A percentile compares a stretch with the other conserved stretches of the same genome.
These are phyloP conservation scores for Anabacerthia variegaticeps DNA, from an alignment of 2,797 vertebrate genomes.

Conservation along the genomic window DNA sequence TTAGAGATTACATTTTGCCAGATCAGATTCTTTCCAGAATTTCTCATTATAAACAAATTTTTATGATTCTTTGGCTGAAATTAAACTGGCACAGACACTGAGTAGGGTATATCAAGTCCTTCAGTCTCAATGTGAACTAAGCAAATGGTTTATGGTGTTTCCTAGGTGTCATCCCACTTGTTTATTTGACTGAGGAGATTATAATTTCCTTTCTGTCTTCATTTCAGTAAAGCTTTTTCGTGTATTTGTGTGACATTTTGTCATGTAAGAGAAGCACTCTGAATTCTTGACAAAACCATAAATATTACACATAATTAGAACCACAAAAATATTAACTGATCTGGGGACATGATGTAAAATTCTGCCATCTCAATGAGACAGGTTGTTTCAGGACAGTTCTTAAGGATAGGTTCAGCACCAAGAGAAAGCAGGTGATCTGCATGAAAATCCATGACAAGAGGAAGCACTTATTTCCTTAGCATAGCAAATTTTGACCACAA, in stretches of 20 bases:
- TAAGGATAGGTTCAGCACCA: neutral
- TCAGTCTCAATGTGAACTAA: neutral
- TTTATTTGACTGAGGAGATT: neutral
- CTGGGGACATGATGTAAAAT: neutral
- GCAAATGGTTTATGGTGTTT: neutral
- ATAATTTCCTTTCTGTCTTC: neutral
- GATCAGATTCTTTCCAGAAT: neutral
- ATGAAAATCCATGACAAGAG: neutral
- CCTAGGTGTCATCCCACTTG: neutral
- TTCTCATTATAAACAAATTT: neutral
- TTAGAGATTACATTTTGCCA: neutral
- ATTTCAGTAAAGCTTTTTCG: neutral
- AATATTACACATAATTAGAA: neutral
- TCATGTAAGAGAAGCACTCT: neutral
- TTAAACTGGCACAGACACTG: neutral
- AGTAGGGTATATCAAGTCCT: neutral
- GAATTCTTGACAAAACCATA: neutral
- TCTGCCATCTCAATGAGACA: neutral
- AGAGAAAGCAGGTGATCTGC: neutral
- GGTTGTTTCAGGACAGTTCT: neutral
- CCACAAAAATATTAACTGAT: neutral
- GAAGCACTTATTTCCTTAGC: neutral
- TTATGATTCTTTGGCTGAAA: neutral
- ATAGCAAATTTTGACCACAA: neutral
- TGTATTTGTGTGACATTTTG: neutral